A percentile compares a stretch with the other conserved stretches of the same genome.
phyloP scores from a whole-genome alignment of 2,888 invertebrate genomes.

The Cepaea hortensis region DNA sequence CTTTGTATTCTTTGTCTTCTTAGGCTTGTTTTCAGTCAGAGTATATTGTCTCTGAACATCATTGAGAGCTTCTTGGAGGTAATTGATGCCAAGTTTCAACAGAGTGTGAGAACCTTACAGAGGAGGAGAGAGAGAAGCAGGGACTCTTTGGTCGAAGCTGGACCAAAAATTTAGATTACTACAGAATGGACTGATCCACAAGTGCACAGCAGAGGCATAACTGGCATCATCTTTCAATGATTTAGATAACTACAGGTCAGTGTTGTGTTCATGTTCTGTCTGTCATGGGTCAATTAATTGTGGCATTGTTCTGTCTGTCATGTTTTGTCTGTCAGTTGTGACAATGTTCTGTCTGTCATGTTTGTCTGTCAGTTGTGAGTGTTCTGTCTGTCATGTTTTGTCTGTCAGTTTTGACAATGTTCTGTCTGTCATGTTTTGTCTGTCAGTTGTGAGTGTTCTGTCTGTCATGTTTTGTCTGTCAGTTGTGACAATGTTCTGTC shows the following conservation, averaged over 20 bases:
- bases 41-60: conserved; percentile 91
- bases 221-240: conserved; percentile 93
- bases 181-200: conserved; percentile 90
- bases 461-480: too few relatives aligned
- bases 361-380: too few relatives aligned
- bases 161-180: conserved; percentile 75
- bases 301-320: too few relatives aligned
- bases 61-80: conserved; percentile 91
- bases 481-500: too few relatives aligned
- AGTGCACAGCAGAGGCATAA: conserved; percentile 88
- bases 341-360: too few relatives aligned
- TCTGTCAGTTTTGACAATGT: too few relatives aligned
- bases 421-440: too few relatives aligned
- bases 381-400: too few relatives aligned
- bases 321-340: too few relatives aligned
- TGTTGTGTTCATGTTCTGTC: conserved; percentile 72
- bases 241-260: conserved; percentile 85
- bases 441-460: too few relatives aligned
- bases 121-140: conserved; percentile 22
- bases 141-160: conserved; percentile 68
- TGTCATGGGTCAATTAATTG: too few relatives aligned
- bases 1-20: conserved; percentile 42
- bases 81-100: conserved; percentile 62
- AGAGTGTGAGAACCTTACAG: conserved; percentile 56
- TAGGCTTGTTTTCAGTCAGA: conserved; percentile 96